Percentiles rank a stretch among this genome's conserved stretches.
Conservation (phyloP, 2,113 vertebrate species). For the Heptranchias perlo region DNA sequence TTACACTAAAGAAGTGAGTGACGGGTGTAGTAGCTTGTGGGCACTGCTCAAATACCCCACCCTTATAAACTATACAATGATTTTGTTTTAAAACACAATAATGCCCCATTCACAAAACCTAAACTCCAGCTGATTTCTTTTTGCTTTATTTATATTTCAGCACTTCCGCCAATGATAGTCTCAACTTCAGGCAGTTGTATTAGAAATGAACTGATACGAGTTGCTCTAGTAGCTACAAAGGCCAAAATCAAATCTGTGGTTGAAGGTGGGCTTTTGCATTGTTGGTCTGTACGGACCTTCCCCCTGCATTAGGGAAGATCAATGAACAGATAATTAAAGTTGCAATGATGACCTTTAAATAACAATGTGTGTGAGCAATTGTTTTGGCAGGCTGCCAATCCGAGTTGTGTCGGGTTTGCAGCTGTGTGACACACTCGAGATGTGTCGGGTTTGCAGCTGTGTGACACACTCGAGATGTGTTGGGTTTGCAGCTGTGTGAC, state of each 20-base stretch:
- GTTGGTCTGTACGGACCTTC: not conserved
- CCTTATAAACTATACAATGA: not conserved
- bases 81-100: not conserved
- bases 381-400: not conserved
- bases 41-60: not conserved
- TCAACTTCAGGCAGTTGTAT: not conserved
- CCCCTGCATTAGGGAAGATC: not conserved
- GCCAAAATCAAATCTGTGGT: not conserved
- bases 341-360: not conserved
- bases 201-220: not conserved
- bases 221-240: not conserved
- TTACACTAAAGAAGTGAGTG: not conserved
- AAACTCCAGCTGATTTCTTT: not conserved
- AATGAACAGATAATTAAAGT: not conserved
- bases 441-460: too few species aligned
- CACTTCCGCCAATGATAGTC: not conserved
- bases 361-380: not conserved
- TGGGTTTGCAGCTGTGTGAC: too few species aligned
- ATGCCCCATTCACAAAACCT: not conserved
- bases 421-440: too few species aligned
- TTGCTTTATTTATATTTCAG: not conserved
- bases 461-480: too few species aligned
- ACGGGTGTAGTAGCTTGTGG: not conserved
- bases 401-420: too few species aligned
- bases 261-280: not conserved